Base-by-base conservation (phyloP, 2,797 vertebrate species). In the Falco berigora region DNA sequence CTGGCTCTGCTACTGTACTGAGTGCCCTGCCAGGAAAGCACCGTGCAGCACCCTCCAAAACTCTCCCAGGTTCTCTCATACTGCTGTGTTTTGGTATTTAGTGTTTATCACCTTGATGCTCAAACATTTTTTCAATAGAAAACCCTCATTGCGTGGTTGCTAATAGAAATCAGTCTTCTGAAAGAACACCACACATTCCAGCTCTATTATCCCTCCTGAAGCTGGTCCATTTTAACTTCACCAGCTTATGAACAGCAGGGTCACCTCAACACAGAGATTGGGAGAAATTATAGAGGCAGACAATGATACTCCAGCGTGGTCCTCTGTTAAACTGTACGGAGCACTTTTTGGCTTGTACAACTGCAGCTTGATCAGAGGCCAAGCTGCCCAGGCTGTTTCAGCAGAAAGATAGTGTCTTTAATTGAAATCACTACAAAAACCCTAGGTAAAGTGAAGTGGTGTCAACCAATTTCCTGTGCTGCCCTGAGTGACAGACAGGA, bases 401-500 rank as follows among this genome's bases (percentile, higher is more conserved):
- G 66, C 32, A 53, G 30, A 13, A 62, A 44, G 59, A 8, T 1
- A 27, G 30, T 9, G 7, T 14, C 68, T 68, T 52, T 49, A 49
- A 46, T 5, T 77, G 77, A 50, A 78, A 23, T 4, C 10, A 50
- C 55, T 34, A 66, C 52, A 20, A 49, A 71, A 44, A 3, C 3
- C 19, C 61, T 19, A 10, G 34, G 42, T 5, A 7, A 22, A 40
- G 64, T n/a, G 46, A 36, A 56, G 77, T 14, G 44, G 21, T 38
- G 23, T 36, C 73, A 86, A 23, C 32, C 81, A 55, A 77, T 87
- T 73, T 74, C 92, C 94, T 86, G 59, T 6, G 55, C 62, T 86
- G 58, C 55, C 16, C 0, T 3, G 30, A n/a, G 64, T 0, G 36
- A 38, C 63, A 14, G 10, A 3, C 6, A 3, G 24, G 27, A 75